Evolutionary conservation across 2,113 vertebrate species (phyloP).

Genomic region (Orientallactaga bullata): DNA sequence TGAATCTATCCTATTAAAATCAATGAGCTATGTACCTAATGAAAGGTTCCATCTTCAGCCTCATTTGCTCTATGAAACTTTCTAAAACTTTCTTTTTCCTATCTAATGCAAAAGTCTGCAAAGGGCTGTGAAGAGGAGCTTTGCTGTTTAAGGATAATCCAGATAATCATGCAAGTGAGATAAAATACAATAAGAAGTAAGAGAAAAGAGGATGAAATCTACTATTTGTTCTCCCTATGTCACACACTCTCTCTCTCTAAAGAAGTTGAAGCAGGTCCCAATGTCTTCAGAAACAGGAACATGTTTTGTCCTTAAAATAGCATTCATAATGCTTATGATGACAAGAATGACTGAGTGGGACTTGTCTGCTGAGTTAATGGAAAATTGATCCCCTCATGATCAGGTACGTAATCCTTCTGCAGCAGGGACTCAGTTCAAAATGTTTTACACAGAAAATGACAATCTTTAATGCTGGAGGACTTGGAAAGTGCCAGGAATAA

Average conservation of each 20-base stretch:
- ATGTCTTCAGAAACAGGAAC: slow-evolving; percentile 47
- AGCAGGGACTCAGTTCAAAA: slow-evolving; percentile 9
- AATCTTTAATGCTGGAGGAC: slow-evolving; percentile 12
- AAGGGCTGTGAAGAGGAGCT: not conserved
- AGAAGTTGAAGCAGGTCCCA: not conserved
- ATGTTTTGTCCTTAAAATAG: slow-evolving; percentile 22
- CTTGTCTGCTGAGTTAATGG: slow-evolving; percentile 55
- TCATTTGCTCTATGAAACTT: slow-evolving; percentile 70
- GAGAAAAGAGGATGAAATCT: not conserved
- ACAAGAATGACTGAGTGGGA: not conserved
- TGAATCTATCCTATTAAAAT: slow-evolving; percentile 42
- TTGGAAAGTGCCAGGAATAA: slow-evolving; percentile 51
- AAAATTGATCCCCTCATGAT: slow-evolving; percentile 59
- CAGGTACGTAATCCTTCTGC: not conserved
- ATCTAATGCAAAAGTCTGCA: not conserved
- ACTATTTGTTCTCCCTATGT: slow-evolving; percentile 40
- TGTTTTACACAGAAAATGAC: slow-evolving; percentile 58
- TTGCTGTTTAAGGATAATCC: slow-evolving; percentile 45
- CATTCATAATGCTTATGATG: slow-evolving; percentile 38
- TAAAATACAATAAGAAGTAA: not conserved
- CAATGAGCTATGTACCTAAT: slow-evolving; percentile 49
- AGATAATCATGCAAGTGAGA: not conserved
- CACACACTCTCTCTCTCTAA: not conserved
- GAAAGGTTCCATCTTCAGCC: slow-evolving; percentile 59
- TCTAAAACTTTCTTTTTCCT: slow-evolving; percentile 52